phyloP scores from a whole-genome alignment of 2,888 invertebrate genomes.

The Invenusta paracnida region DNA sequence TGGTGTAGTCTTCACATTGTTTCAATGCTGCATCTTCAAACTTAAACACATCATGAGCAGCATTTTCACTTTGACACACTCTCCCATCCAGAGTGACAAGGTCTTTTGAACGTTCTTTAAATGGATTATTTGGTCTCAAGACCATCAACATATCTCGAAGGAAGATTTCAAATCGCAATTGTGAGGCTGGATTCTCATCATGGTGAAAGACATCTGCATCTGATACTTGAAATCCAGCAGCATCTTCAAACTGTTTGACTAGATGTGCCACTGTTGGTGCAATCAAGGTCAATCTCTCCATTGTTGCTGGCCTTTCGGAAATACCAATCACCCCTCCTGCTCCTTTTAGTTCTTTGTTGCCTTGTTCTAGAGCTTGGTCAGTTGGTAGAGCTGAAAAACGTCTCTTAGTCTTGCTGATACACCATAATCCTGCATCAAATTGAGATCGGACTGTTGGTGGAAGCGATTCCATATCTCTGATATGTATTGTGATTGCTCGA shows the following conservation, averaged over 20 bases:
- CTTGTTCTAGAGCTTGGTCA: conserved; percentile 26
- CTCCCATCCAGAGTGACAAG: conserved; percentile 21
- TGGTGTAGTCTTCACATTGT: conserved; percentile 18
- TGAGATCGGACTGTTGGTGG: conserved; percentile 11
- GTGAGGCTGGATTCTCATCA: conserved; percentile 18
- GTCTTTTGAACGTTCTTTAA: conserved; percentile 26
- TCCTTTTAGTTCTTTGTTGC: conserved; percentile 16
- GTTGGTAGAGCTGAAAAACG: conserved; percentile 25
- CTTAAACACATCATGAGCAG: conserved; percentile 26
- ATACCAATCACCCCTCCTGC: conserved; percentile 27
- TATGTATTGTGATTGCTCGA: conserved; percentile 26
- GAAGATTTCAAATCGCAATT: conserved; percentile 22
- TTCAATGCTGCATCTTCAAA: conserved; percentile 21
- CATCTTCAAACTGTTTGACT: conserved; percentile 1
- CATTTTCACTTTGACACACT: conserved; percentile 16
- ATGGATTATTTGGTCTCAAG: conserved; percentile 26
- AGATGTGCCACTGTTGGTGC: conserved; percentile 13
- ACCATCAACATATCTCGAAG: conserved; percentile 20
- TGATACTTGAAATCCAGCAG: conserved; percentile 24
- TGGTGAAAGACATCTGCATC: conserved; percentile 2
- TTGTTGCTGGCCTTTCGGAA: conserved; percentile 18
- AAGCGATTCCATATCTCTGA: conserved; percentile 10
- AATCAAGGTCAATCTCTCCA: conserved; percentile 18
- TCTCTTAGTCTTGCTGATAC: conserved; percentile 7
- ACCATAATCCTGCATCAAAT: conserved; percentile 18